Evolutionary conservation across 2,797 vertebrate species (phyloP).

Genomic region (Esox lucius): DNA sequence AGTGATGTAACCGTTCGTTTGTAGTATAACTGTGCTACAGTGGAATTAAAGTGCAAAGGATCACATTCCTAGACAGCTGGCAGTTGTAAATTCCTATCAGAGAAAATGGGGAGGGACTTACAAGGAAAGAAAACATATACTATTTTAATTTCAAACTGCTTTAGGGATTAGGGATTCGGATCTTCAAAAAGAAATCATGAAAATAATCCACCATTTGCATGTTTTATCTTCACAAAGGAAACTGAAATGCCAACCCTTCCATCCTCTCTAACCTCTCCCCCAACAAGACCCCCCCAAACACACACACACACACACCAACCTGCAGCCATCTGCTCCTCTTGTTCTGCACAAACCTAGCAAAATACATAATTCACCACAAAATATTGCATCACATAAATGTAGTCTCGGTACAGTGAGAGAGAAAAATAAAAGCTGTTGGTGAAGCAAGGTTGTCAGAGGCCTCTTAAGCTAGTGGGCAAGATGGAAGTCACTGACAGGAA

Average conservation of each 20-base stretch:
- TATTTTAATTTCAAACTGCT: conserved; percentile 77
- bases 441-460: conserved; percentile 53
- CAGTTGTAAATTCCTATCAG: conserved; percentile 66
- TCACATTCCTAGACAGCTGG: conserved; percentile 65
- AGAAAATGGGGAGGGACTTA: conserved; percentile 31
- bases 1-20: conserved; percentile 50
- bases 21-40: conserved; percentile 45
- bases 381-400: conserved; percentile 71
- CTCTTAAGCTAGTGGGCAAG: conserved; percentile 35
- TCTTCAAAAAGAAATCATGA: conserved; percentile 67
- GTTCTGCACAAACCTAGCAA: conserved; percentile 72
- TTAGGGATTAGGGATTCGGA: conserved; percentile 71
- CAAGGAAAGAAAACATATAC: conserved; percentile 71
- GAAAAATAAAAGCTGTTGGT: conserved; percentile 57
- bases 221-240: conserved; percentile 76
- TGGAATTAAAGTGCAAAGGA: conserved; percentile 53
- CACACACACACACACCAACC: conserved; percentile 64
- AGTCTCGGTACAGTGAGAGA: conserved; percentile 32
- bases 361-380: conserved; percentile 78
- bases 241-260: conserved; percentile 58
- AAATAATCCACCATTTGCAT: conserved; percentile 81
- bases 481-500: conserved; percentile 45
- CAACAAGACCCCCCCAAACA: conserved; percentile 54
- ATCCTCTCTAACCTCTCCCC: conserved; percentile 61
- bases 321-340: conserved; percentile 71